Evolutionary conservation across 2,797 vertebrate genomes (phyloP).

Genomic region (Microctenopoma steveboyesi): DNA sequence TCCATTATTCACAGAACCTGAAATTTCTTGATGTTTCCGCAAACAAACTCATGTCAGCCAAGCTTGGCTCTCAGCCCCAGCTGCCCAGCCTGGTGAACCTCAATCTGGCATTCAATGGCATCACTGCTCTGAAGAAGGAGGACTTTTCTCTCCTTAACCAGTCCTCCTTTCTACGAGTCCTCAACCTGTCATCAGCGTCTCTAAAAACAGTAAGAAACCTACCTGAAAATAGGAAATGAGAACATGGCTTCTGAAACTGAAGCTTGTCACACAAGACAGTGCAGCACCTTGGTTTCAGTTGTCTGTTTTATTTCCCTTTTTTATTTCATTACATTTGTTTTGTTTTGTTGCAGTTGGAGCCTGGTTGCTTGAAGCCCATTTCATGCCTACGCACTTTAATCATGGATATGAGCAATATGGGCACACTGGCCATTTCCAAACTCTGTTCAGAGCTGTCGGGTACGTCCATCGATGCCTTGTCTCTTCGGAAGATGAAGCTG

Average conservation of each 20-base stretch:
- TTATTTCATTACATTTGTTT: conserved; percentile 12
- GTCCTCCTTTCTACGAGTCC: conserved; percentile 79
- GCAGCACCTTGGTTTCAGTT: conserved; percentile 15
- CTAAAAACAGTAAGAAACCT: conserved; percentile 85
- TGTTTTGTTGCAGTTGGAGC: conserved; percentile 83
- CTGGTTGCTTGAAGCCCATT: conserved; percentile 86
- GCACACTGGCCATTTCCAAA: conserved; percentile 53
- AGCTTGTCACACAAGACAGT: neutral
- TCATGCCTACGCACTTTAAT: conserved; percentile 81
- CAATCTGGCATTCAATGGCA: conserved; percentile 81
- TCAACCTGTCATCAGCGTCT: conserved; percentile 87
- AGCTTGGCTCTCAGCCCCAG: conserved; percentile 84
- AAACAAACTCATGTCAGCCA: conserved; percentile 86
- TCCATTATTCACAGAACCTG: conserved; percentile 83
- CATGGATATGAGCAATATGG: conserved; percentile 83
- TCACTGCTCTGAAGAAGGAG: conserved; percentile 79
- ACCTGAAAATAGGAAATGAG: conserved; percentile 52
- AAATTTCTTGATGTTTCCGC: conserved; percentile 87
- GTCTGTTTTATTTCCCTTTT: conserved; percentile 43
- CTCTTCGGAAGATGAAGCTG: conserved; percentile 81
- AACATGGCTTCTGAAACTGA: conserved; percentile 10
- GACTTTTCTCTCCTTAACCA: conserved; percentile 88
- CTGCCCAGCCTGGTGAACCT: conserved; percentile 86
- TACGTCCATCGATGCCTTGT: conserved; percentile 84
- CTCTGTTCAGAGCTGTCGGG: conserved; percentile 86